Conservation (phyloP, 2,797 vertebrate genomes). For the Melopsittacus undulatus region DNA sequence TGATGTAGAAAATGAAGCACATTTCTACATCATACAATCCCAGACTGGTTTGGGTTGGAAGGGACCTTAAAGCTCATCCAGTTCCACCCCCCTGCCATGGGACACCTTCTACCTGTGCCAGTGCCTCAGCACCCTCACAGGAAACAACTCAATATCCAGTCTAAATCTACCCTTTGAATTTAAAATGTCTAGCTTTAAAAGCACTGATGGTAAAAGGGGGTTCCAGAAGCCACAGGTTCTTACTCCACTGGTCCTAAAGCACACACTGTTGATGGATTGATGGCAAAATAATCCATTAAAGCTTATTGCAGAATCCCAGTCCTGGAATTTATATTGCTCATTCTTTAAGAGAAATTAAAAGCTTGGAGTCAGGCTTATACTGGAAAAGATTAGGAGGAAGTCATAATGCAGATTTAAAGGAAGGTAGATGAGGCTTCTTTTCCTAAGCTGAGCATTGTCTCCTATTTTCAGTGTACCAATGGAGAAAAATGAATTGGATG, state of each 20-base stretch:
- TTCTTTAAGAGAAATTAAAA: not conserved
- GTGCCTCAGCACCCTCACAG: not conserved
- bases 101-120: not conserved
- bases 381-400: not conserved
- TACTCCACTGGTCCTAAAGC: not conserved
- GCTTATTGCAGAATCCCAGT: not conserved
- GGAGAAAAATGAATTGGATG: not conserved
- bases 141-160: not conserved
- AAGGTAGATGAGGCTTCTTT: not conserved
- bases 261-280: not conserved
- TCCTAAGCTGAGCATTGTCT: not conserved
- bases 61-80: not conserved
- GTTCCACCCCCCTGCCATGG: not conserved
- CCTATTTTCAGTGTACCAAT: not conserved
- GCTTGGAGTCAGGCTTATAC: not conserved
- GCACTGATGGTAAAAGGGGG: not conserved
- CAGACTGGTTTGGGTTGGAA: not conserved
- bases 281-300: not conserved
- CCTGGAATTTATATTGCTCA: not conserved
- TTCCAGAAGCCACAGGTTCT: not conserved
- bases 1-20: accelerated
- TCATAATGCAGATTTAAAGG: not conserved
- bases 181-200: not conserved
- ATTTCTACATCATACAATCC: not conserved
- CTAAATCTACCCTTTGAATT: not conserved